Evolutionary conservation across 2,797 vertebrate species (phyloP).

Genomic region (Bradypus variegatus): DNA sequence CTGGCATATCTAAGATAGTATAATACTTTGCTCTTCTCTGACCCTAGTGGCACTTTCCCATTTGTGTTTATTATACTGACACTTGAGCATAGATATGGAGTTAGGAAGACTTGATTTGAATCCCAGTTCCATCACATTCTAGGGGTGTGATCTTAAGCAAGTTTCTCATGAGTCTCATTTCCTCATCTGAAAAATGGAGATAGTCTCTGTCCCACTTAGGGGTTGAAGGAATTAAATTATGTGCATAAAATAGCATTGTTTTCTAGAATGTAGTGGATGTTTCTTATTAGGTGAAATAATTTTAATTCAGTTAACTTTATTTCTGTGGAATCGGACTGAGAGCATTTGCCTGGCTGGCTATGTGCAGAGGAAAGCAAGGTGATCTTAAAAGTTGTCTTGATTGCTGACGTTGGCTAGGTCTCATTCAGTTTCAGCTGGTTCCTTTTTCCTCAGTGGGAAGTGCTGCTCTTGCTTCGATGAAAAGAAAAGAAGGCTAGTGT

Average conservation of each 20-base stretch:
- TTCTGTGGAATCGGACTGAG: neutral
- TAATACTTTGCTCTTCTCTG: neutral
- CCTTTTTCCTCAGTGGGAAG: neutral
- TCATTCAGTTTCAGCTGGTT: neutral
- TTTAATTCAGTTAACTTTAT: conserved; percentile 16
- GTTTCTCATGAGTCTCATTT: neutral
- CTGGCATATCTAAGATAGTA: neutral
- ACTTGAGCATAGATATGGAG: neutral
- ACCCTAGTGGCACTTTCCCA: neutral
- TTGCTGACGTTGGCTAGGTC: neutral
- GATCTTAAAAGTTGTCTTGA: neutral
- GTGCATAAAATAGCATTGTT: neutral
- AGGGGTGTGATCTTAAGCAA: neutral
- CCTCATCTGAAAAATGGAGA: conserved; percentile 1
- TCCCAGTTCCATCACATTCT: conserved; percentile 6
- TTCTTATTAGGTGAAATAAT: conserved; percentile 15
- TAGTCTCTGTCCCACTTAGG: neutral
- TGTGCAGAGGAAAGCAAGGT: neutral
- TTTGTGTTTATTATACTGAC: neutral
- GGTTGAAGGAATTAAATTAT: neutral
- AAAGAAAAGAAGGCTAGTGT: neutral
- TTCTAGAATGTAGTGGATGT: conserved; percentile 6
- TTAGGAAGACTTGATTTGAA: neutral
- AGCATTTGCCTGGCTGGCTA: neutral
- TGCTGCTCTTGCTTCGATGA: neutral